Conservation (phyloP, 2,888 invertebrate species). For the Anthrax anthrax region DNA sequence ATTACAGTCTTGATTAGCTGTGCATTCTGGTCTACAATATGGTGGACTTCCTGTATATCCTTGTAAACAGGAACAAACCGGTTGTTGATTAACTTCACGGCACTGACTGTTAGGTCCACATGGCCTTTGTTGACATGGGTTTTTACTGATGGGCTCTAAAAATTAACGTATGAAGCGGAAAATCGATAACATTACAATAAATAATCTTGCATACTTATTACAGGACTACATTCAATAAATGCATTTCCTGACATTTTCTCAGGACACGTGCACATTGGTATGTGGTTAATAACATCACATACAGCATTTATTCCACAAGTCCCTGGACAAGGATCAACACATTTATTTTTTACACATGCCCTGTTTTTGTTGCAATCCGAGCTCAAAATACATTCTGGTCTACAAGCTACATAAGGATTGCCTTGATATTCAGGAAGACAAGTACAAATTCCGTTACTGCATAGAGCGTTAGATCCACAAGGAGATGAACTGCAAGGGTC, state of each 20-base stretch:
- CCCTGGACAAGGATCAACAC: conserved; percentile 62
- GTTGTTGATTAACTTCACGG: conserved; percentile 51
- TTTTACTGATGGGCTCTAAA: conserved; percentile 28
- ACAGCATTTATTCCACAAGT: conserved; percentile 63
- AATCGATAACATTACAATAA: neutral
- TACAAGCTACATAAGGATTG: conserved; percentile 60
- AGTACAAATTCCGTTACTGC: conserved; percentile 47
- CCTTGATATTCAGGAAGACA: conserved; percentile 56
- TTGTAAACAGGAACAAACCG: conserved; percentile 52
- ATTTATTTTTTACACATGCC: conserved; percentile 59
- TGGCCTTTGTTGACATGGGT: conserved; percentile 46
- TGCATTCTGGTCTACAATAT: conserved; percentile 61
- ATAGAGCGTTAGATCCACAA: conserved; percentile 61
- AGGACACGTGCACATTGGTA: conserved; percentile 61
- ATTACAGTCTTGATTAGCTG: conserved; percentile 51
- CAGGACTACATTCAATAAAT: conserved; percentile 39
- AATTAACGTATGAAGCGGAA: neutral
- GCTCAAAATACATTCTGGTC: conserved; percentile 68
- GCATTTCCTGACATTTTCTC: conserved; percentile 61
- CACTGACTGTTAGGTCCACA: conserved; percentile 69
- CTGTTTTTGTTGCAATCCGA: conserved; percentile 53
- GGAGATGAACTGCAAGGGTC: conserved; percentile 61
- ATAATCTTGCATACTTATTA: conserved; percentile 22
- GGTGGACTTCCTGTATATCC: conserved; percentile 55
- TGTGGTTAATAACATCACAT: conserved; percentile 62